Base-by-base conservation (phyloP, 2,888 invertebrate genomes). In the Oxyteleia sp. region DNA sequence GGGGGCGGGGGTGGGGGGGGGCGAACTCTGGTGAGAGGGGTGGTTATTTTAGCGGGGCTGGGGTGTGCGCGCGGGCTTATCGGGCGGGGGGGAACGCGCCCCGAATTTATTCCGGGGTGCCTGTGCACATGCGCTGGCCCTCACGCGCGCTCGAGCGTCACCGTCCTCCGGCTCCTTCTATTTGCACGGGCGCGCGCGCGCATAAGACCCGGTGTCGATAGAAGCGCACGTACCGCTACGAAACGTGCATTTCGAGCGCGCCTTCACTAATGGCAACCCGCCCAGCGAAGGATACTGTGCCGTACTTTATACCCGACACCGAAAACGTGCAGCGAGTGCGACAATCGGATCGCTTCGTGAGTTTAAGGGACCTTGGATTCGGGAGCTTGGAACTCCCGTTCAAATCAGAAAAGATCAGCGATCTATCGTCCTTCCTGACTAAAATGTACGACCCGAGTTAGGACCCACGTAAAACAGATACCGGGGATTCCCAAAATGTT, bases 201-300 rank as follows among this genome's bases (percentile, higher is more conserved):
- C 86, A 84, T 59, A 79, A 74, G 49, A 68, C 47, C 84, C 81
- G 86, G 57, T 64, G 69, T 87, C 89, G 90, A 92, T 92, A 92
- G 92, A 92, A 92, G 90, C 91, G 87, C 87, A 87, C 88, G 88
- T 86, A 85, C 87, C 68, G 83, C 85, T 87, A 84, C 84, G 82
- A 85, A 88, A 86, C 88, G 88, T 91, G 87, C 92, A 92, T 90
- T 92, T 86, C 90, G 89, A 89, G 89, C 90, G 91, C 90, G 90
- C 89, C 91, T 89, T 84, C 80, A 85, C 86, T 49, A 79, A 87
- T 66, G 89, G 89, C 90, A 88, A 89, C 88, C 87, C 84, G 86
- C 18, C 79, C 64, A 8, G 59, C 72, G 47, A 4, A 3, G 53
- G 35, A 13, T 26, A 29, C 23, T 49, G 43, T 32, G 80, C 84